Base-by-base conservation (phyloP, 23 tunicate species). In the Trididemnum nubilum region DNA sequence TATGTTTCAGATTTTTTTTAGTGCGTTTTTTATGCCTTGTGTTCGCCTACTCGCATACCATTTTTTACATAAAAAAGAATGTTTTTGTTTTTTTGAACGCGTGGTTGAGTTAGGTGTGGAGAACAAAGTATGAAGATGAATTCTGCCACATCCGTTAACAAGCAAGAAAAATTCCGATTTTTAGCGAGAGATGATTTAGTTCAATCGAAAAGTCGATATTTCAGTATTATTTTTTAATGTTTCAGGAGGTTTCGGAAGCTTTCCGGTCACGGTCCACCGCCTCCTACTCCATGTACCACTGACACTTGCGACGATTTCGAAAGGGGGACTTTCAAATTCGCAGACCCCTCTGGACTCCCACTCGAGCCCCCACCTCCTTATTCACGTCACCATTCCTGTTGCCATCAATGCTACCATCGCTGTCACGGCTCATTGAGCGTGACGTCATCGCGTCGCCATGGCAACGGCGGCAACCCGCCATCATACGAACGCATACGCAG, bases 231-330 rank as follows among this genome's bases (percentile, higher is more conserved):
- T 44, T 44, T 44, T 44, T 15, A 19, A 2, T 52, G 25, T 77
- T 38, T 77, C 38, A 77, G 81, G 67, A 24, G 44, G 5, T 29
- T 31, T 67, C 40, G 23, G 67, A 77, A 77, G 26, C 38, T 29
- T 9, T 2, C 78, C 15, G 78, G 21, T 26, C 88, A 82, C 32
- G 82, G 73, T 3, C 70, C 77, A 1, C 97, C 90, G 2, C 87
- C 80, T 28, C 97, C 97, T 19, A 91, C 97, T 1, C 97, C 97
- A 0, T 91, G 97, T 65, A 85, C 90, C 79, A 87, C 90, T 7
- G 90, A 85, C 83, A 66, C 89, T 2, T 85, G 86, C 71, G 90
- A 90, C 26, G 96, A 90, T 33, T 33, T 65, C 36, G 79, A 76
- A 4, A 80, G 44, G 35, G 3, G 64, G 40, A 82, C 34, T 25